Base-by-base conservation (phyloP, 2,797 vertebrate genomes). In the Enteromius radiatus region DNA sequence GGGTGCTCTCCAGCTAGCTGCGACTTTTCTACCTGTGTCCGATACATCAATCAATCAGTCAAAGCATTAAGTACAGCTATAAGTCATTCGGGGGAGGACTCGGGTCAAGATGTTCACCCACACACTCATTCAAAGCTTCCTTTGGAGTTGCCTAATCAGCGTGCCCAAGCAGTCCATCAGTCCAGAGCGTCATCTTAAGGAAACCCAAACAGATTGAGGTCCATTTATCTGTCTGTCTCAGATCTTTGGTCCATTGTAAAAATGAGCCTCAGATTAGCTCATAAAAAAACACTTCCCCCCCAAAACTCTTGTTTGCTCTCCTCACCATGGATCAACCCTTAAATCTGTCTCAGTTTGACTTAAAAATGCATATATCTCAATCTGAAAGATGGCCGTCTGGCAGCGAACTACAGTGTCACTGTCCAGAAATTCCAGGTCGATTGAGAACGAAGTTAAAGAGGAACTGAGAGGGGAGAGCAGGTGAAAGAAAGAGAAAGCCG, bases 361-460 rank as follows among this genome's bases (percentile, higher is more conserved):
- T 92, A 91, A 91, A 93, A 93, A 90, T 87, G 87, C 89, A 90
- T 90, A 90, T 90, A 91, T 93, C 91, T 92, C 92, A 93, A 90
- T 92, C 88, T 91, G 84, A 93, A 86, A 86, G 91, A 94, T 92
- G 91, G 92, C 88, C 84, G 86, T 91, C 91, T 95, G 94, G 93
- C 92, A 92, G 88, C 84, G 83, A 90, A 87, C 70, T 31, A 82
- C 64, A 86, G 74, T 84, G 90, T 89, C 86, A 90, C 91, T 90
- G 91, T 89, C 59, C 81, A 89, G 82, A 90, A 88, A 86, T 86
- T 38, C 87, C 77, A 61, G 71, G 76, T 59, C 73, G 49, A 69
- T 82, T 76, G 19, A 45, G 73, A 82, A 26, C 17, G 17, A 74
- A 65, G 70, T 81, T 65, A 75, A 6, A 76, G 36, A 41, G 41